A percentile compares a stretch with the other conserved stretches of the same genome.
These are phyloP conservation scores for Drosophila mayaguana DNA, from an alignment of 2,888 invertebrate species.

Conservation along the genomic window DNA sequence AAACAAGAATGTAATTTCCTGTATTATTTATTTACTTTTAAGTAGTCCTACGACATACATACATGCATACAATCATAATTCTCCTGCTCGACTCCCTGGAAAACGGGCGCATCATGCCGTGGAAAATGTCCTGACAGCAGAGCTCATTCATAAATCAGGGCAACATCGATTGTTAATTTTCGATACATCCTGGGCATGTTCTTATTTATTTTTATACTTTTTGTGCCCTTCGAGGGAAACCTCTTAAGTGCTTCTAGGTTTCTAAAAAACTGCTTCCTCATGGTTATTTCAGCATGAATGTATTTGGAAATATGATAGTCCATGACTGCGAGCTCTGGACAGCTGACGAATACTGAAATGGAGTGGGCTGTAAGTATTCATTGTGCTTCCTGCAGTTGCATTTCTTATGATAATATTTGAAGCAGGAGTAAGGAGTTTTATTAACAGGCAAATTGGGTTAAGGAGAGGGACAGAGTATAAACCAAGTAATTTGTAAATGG, in stretches of 20 bases:
- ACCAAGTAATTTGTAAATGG: neutral
- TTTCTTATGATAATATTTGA: constrained; percentile 12
- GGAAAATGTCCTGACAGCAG: constrained; percentile 59
- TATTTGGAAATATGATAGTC: constrained; percentile 66
- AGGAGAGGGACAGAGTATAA: neutral
- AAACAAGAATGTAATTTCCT: constrained; percentile 64
- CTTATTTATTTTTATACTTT: constrained; percentile 16
- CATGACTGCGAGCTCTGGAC: constrained; percentile 43
- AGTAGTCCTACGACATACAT: constrained; percentile 48
- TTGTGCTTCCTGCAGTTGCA: constrained; percentile 31
- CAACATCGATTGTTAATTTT: constrained; percentile 69
- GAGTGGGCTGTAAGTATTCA: constrained; percentile 4
- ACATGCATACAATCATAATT: neutral
- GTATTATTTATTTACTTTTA: constrained; percentile 73
- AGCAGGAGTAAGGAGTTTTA: neutral
- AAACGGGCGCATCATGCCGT: constrained; percentile 57
- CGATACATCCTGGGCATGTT: constrained; percentile 49
- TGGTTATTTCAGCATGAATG: constrained; percentile 65
- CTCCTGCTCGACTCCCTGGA: constrained; percentile 18
- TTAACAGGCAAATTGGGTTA: neutral
- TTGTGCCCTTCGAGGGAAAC: constrained; percentile 34
- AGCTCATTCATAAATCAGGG: constrained; percentile 77
- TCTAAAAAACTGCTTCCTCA: constrained; percentile 65
- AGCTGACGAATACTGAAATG: constrained; percentile 48
- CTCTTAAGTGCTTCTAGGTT: constrained; percentile 59